These are phyloP conservation scores for Tetramorium bicarinatum DNA, from an alignment of 2,888 invertebrate species.

Conservation along the genomic window DNA sequence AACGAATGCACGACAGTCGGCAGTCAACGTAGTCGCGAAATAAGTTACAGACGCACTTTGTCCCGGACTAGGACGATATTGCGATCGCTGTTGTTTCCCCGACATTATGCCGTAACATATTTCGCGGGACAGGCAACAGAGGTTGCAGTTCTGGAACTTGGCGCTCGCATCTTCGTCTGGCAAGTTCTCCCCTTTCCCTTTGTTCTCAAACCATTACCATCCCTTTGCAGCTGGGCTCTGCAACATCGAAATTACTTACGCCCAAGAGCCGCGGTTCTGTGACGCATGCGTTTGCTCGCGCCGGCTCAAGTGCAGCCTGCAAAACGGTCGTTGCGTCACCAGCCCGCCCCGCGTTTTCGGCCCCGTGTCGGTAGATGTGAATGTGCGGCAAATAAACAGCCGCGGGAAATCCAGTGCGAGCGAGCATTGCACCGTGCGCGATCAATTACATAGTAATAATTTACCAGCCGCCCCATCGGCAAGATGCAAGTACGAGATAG, in stretches of 20 bases:
- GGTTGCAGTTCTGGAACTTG: constrained; percentile 45
- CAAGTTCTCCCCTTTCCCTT: background rate
- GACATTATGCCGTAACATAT: constrained; percentile 48
- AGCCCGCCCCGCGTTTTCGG: background rate
- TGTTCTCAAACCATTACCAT: constrained; percentile 34
- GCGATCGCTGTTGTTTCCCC: constrained; percentile 30
- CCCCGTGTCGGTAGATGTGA: background rate
- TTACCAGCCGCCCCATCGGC: background rate
- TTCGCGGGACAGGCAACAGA: constrained; percentile 40
- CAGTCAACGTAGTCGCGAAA: constrained; percentile 52
- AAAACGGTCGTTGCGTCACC: constrained; percentile 22
- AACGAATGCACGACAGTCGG: constrained; percentile 54
- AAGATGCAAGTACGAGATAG: constrained; percentile 5
- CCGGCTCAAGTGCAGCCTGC: constrained; percentile 15
- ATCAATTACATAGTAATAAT: constrained; percentile 45
- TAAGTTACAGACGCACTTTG: constrained; percentile 49
- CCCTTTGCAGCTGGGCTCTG: constrained; percentile 40
- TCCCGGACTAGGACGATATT: constrained; percentile 24
- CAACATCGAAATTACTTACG: constrained; percentile 49
- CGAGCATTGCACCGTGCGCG: constrained; percentile 5
- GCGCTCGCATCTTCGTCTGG: constrained; percentile 26
- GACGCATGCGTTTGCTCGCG: constrained; percentile 29
- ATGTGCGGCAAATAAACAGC: constrained; percentile 30
- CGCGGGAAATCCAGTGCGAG: constrained; percentile 3
- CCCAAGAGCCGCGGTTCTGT: constrained; percentile 5